Evolutionary conservation across 2,888 invertebrate genomes (phyloP).

Genomic region (Eupithecia inturbata): DNA sequence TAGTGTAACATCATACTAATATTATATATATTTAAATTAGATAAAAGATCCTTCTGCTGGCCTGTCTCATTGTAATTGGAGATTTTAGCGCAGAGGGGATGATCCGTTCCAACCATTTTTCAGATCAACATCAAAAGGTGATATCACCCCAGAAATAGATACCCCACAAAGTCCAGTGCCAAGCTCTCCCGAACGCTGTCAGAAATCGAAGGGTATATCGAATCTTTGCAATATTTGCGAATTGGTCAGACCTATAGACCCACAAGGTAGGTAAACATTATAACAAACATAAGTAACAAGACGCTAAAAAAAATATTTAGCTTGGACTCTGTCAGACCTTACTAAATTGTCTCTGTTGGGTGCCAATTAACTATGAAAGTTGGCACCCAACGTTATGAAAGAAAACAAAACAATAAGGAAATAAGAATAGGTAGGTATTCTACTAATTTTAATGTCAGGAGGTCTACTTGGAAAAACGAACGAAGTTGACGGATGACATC

Average conservation of each 20-base stretch:
- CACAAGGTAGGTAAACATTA: constrained; percentile 75
- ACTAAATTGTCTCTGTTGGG: constrained; percentile 45
- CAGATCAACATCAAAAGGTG: constrained; percentile 48
- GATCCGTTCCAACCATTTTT: not conserved
- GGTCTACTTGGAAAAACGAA: too few relatives aligned
- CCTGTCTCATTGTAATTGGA: not conserved
- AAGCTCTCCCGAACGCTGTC: constrained; percentile 56
- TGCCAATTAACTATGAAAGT: constrained; percentile 52
- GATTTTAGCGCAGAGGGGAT: not conserved
- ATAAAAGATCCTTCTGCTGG: too few relatives aligned
- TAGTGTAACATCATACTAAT: too few relatives aligned
- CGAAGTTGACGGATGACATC: too few relatives aligned
- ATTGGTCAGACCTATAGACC: constrained; percentile 81
- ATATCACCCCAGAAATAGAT: constrained; percentile 55
- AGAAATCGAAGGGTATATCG: constrained; percentile 57
- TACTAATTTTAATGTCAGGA: not conserved
- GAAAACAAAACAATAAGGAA: not conserved
- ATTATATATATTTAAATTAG: too few relatives aligned
- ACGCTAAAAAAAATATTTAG: not conserved
- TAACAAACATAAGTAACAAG: not conserved
- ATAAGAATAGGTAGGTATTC: not conserved
- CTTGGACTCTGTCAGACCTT: not conserved
- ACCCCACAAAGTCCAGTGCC: constrained; percentile 75
- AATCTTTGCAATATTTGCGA: constrained; percentile 60
- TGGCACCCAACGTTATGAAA: constrained; percentile 25